These are phyloP conservation scores for Drosophila neonasuta DNA, from an alignment of 2,888 invertebrate species.

Conservation along the genomic window DNA sequence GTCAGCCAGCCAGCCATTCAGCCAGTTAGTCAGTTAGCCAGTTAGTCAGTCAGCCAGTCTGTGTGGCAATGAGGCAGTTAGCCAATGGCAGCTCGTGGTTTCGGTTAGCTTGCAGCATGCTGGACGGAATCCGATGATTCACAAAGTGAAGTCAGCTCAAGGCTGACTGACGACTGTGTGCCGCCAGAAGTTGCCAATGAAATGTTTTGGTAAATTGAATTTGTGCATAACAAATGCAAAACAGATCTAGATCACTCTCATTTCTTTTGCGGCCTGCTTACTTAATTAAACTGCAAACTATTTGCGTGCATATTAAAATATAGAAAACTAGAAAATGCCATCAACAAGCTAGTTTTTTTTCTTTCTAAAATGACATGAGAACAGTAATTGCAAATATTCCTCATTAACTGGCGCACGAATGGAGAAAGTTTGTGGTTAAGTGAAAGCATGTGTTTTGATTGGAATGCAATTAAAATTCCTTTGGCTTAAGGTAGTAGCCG, in stretches of 20 bases:
- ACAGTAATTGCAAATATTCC: neutral
- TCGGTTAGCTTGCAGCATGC: conserved; percentile 35
- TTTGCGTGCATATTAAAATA: neutral
- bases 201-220: conserved; percentile 73
- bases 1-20: conserved; percentile 24
- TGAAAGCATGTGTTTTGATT: conserved; percentile 44
- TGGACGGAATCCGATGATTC: conserved; percentile 40
- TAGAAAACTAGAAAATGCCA: neutral
- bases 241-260: conserved; percentile 53
- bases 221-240: conserved; percentile 70
- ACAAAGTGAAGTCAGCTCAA: conserved; percentile 51
- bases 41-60: conserved; percentile 20
- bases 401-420: conserved; percentile 22
- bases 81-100: conserved; percentile 33
- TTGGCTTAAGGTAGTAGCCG: conserved; percentile 14
- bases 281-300: conserved; percentile 17
- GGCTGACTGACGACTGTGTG: conserved; percentile 29
- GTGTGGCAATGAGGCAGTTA: conserved; percentile 12
- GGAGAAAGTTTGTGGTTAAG: neutral
- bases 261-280: conserved; percentile 13
- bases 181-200: conserved; percentile 69
- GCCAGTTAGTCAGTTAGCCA: conserved; percentile 22
- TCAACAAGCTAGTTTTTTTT: neutral
- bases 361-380: neutral
- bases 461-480: conserved; percentile 66